phyloP scores from a whole-genome alignment of 2,113 vertebrate species.

The Neodon shergylaensis region DNA sequence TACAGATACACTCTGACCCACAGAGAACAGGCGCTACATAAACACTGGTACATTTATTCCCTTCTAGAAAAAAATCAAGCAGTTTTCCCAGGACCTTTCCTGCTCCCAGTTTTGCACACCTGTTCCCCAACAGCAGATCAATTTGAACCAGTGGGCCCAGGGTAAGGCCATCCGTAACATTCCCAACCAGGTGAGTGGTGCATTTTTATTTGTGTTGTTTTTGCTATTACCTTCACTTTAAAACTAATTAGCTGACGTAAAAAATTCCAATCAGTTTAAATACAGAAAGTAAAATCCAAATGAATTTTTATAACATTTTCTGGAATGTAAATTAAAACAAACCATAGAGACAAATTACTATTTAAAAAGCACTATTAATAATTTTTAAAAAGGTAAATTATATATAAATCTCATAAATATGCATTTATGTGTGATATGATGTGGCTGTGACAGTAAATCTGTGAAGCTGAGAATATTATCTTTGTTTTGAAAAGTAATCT shows the following conservation, averaged over 20 bases:
- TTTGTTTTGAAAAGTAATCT: neutral
- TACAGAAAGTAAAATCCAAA: neutral
- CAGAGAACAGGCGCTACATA: neutral
- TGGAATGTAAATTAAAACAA: neutral
- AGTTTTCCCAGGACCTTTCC: neutral
- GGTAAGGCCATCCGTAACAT: neutral
- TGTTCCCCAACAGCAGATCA: neutral
- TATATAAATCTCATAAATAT: neutral
- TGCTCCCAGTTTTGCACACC: neutral
- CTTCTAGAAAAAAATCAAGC: constrained; percentile 9
- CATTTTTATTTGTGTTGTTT: neutral
- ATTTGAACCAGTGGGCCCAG: neutral
- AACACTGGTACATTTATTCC: neutral
- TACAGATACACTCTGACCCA: neutral
- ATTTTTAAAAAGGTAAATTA: neutral
- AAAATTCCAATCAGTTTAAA: neutral
- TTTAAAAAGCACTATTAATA: neutral
- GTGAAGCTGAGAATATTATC: neutral
- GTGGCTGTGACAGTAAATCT: neutral
- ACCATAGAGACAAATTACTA: neutral
- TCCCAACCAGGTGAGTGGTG: neutral
- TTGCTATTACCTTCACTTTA: neutral
- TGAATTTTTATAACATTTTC: neutral
- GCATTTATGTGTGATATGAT: neutral
- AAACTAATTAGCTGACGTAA: neutral